phyloP scores from a whole-genome alignment of 2,888 invertebrate genomes.

The Caradrina kadenii region DNA sequence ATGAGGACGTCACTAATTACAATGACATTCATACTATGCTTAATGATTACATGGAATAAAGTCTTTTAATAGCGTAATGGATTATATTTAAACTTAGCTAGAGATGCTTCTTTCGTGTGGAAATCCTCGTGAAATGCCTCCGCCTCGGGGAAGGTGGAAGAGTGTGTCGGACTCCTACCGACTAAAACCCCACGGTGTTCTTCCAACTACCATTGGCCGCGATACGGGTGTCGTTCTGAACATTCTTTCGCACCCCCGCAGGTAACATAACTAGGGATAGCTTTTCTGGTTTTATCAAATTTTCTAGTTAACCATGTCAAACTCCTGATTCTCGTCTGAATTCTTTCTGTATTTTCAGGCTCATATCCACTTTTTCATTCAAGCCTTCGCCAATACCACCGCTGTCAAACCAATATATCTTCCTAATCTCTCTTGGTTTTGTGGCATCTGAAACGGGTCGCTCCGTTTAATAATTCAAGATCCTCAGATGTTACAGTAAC shows the following conservation, averaged over 20 bases:
- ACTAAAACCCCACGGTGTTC: no score
- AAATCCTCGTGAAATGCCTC: no score
- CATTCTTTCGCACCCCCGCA: no score
- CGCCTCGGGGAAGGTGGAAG: no score
- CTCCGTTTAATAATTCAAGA: constrained; percentile 17
- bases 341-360: neutral
- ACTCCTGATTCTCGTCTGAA: neutral
- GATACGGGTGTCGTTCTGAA: no score
- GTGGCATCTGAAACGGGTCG: constrained; percentile 6
- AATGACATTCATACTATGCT: constrained; percentile 66
- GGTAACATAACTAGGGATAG: neutral
- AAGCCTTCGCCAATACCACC: neutral
- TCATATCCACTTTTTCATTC: neutral
- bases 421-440: constrained; percentile 7
- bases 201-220: no score
- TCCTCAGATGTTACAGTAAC: constrained; percentile 5
- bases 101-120: no score
- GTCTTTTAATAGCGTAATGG: neutral
- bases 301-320: neutral
- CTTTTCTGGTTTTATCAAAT: neutral
- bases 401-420: neutral
- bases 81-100: constrained; percentile 13
- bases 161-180: no score
- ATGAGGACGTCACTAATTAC: constrained; percentile 76
- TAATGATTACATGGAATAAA: constrained; percentile 21